These are phyloP conservation scores for Caenorhabditis briggsae DNA, from an alignment of 1,140 invertebrate species.

Conservation along the genomic window DNA sequence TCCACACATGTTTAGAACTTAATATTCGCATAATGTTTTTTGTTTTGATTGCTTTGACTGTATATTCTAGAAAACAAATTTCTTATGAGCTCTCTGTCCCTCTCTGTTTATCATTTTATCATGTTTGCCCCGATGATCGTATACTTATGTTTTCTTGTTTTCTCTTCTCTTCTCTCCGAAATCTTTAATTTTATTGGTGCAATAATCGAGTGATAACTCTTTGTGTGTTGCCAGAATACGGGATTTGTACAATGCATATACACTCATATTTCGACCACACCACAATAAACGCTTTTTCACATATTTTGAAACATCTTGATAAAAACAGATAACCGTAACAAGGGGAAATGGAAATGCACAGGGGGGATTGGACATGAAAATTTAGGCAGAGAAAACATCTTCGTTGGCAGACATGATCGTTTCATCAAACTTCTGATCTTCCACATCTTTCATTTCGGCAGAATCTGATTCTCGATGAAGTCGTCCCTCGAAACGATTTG, in stretches of 20 bases:
- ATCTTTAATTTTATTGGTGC: constrained; percentile 36
- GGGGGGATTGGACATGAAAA: not conserved
- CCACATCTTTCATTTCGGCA: not conserved
- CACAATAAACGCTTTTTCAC: not conserved
- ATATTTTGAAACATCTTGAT: not conserved
- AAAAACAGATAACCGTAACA: constrained; percentile 36
- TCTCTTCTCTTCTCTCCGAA: not conserved
- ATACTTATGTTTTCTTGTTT: not conserved
- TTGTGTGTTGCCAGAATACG: constrained; percentile 42
- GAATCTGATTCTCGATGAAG: constrained; percentile 47
- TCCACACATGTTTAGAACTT: constrained; percentile 26
- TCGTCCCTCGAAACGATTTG: constrained; percentile 42
- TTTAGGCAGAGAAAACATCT: constrained; percentile 27
- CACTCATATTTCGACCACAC: constrained; percentile 16
- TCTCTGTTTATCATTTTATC: constrained; percentile 10
- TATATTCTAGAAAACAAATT: not conserved
- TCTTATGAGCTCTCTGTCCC: not conserved
- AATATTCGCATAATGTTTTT: not conserved
- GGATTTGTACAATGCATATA: constrained; percentile 7
- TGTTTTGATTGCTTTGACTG: not conserved
- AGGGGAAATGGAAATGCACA: constrained; percentile 51
- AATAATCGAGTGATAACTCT: constrained; percentile 39
- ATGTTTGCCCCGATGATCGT: constrained; percentile 19
- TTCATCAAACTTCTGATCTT: constrained; percentile 25
- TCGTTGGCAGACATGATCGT: constrained; percentile 37